Evolutionary conservation across 1,140 invertebrate genomes (phyloP).

Genomic region (Reticulitermes speratus): DNA sequence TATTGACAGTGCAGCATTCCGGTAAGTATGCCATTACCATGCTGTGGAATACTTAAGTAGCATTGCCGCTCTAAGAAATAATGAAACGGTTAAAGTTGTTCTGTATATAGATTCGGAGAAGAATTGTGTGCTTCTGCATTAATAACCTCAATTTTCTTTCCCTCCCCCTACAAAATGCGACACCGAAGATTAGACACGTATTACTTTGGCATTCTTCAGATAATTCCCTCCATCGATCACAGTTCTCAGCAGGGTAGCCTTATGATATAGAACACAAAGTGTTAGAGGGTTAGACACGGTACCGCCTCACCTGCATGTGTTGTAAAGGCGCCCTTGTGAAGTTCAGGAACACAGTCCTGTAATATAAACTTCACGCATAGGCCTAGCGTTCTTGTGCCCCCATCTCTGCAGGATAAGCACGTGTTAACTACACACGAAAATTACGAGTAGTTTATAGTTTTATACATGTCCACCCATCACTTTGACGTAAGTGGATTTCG

Average conservation of each 20-base stretch:
- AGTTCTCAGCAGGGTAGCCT: background rate
- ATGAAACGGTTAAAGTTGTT: background rate
- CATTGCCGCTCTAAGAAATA: background rate
- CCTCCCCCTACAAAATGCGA: background rate
- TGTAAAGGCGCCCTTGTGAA: no score
- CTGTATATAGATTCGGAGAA: background rate
- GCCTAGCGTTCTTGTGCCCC: no score
- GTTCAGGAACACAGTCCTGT: no score
- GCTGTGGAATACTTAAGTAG: background rate
- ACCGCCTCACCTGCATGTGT: no score
- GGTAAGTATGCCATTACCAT: background rate
- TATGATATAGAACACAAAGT: no score
- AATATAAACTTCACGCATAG: no score
- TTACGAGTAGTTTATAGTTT: no score
- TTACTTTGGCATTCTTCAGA: background rate
- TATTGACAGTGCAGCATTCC: background rate
- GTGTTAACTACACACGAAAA: no score
- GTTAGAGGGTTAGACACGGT: no score
- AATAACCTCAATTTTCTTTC: constrained; percentile 1
- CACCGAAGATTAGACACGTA: background rate
- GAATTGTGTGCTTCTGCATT: background rate
- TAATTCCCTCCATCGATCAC: background rate
- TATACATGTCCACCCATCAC: no score
- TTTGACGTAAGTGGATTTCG: no score
- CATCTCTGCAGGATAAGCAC: no score